Base-by-base conservation (phyloP, 2,113 vertebrate genomes). In the Pseudopodoces humilis region DNA sequence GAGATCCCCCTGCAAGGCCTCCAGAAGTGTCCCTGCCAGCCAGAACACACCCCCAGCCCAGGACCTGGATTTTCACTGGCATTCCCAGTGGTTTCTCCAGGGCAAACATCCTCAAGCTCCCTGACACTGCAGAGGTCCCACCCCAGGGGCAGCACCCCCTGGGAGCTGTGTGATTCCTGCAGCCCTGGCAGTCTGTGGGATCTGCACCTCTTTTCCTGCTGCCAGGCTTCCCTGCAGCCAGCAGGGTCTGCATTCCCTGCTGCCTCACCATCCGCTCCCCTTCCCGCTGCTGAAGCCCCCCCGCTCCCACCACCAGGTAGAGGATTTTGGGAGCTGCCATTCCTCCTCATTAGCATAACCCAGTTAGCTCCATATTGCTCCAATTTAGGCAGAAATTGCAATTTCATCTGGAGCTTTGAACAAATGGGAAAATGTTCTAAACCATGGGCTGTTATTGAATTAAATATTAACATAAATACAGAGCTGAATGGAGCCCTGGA, bases 381-480 rank as follows among this genome's bases (percentile, higher is more conserved):
- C 77, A 59, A 60, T 91, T 91, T 23, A 64, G 50, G 77, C 86
- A 89, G 92, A 71, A 93, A 95, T 63, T 81, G 80, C 83, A 95
- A 94, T 95, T 96, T 92, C 92, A 81, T 87, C 80, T 41, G 69
- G 47, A 80, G 86, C 94, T 93, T 95, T 70, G 92, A 97, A 96
- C 93, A 95, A 96, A 96, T 86, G 87, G 65, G 92, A 70, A 91
- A 90, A 84, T 64, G 80, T 91, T 97, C 94, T 90, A 89, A 97
- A 96, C 84, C 80, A 86, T 31, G 24, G 71, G 79, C 83, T 95
- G 92, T 97, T 97, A 97, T 95, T 97, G 96, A 97, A 97, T 97
- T 96, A 97, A 97, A 97, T 97, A 97, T 96, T 97, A 97, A 95
- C 95, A 97, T 96, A 96, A 97, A 97, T 95, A 97, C 80, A 82